Evolutionary conservation across 2,888 invertebrate species (phyloP), one percentile per base, ranked within the genome.

Genomic region (Cerastis rubricosa): DNA sequence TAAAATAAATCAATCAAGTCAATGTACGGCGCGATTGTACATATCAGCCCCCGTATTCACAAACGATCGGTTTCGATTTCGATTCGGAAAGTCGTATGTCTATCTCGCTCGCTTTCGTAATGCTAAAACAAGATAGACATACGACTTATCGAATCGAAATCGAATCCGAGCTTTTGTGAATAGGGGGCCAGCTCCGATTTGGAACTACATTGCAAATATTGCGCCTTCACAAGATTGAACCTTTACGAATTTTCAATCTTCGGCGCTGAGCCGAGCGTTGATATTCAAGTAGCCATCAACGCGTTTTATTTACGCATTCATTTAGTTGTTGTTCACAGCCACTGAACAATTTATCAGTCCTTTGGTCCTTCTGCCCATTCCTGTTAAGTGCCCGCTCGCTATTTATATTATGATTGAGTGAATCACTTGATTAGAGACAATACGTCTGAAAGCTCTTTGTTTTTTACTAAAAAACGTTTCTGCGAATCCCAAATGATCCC

Each of bases 371-470:
- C 66, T 78, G 5, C 9, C 19, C 49, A 51, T 66, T 35, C 29
- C 61, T 84, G 59, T 45, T 1, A 5, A 9, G 22, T 73, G 78
- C 9, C 81, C 78, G 74, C 67, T 68, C 71, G 54, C 71, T 85
- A 83, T 83, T 82, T 86, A 86, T 85, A 83, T 86, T 87, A 88
- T 87, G 82, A 83, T 84, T 84, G 85, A 86, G 81, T 91, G 88
- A 90, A 88, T 90, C 89, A 90, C 88, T 88, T 81, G 86, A 91
- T 90, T 89, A 88, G 84, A 84, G 84, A 89, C 86, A 87, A 87
- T 82, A 78, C 76, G 71, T 75, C 85, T 82, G 83, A 76, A 84
- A 83, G 76, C 51, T 78, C 76, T 80, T 87, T 85, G 81, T 86
- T 87, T 84, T 85, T 88, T 83, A 66, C 74, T 80, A 78, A 61